These are phyloP conservation scores for Cyanoliseus patagonus DNA, from an alignment of 2,113 vertebrate species.

Conservation along the genomic window DNA sequence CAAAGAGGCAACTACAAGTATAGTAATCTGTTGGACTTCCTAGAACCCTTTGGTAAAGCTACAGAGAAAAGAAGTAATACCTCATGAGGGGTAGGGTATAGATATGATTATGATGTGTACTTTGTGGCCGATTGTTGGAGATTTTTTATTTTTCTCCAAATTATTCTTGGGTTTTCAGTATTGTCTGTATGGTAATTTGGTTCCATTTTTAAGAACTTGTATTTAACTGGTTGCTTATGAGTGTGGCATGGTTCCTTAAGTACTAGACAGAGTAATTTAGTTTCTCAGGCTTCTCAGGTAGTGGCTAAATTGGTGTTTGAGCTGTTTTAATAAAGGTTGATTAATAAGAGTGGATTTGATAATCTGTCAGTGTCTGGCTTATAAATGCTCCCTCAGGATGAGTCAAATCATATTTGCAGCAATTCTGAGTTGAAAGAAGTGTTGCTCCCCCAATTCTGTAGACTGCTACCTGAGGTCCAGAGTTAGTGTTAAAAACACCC, in stretches of 20 bases:
- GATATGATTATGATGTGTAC: neutral
- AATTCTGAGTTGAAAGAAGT: neutral
- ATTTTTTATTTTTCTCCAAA: neutral
- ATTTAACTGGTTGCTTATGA: neutral
- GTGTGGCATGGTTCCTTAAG: neutral
- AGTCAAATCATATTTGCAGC: neutral
- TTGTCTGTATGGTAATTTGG: neutral
- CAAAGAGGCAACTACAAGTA: neutral
- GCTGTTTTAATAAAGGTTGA: neutral
- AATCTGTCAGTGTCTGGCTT: neutral
- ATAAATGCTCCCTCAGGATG: neutral
- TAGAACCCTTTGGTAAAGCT: neutral
- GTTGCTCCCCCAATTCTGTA: neutral
- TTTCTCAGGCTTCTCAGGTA: neutral
- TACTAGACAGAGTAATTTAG: neutral
- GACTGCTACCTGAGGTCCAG: neutral
- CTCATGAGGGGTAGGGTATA: neutral
- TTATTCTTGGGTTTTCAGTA: neutral
- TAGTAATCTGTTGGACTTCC: neutral
- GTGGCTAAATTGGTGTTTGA: neutral
- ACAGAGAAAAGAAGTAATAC: neutral
- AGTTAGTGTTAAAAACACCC: neutral
- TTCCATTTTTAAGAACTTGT: neutral
- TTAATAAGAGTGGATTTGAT: neutral
- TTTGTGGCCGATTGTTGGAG: neutral